Evolutionary conservation across 2,113 vertebrate genomes (phyloP).

Genomic region (Gymnarchus niloticus): DNA sequence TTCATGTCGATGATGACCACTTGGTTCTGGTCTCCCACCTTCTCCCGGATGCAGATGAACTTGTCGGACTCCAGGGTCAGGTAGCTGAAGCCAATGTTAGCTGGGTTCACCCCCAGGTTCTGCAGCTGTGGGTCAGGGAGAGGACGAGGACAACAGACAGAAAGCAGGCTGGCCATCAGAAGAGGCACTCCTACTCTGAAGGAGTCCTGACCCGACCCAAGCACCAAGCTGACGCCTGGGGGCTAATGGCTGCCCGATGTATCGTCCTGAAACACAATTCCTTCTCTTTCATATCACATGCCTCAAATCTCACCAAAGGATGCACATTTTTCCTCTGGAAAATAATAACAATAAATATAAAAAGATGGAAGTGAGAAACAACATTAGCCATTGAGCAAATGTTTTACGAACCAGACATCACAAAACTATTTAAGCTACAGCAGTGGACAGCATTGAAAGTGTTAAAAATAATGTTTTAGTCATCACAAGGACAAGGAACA

Average conservation of each 20-base stretch:
- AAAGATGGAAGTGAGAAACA: too few species aligned
- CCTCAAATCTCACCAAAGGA: neutral
- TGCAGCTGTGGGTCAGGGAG: slow-evolving; percentile 68
- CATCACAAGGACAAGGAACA: neutral
- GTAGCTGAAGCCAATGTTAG: slow-evolving; percentile 87
- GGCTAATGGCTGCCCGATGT: neutral
- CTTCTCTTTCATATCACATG: neutral
- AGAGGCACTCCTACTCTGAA: neutral
- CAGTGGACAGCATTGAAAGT: neutral
- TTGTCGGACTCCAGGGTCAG: slow-evolving; percentile 91
- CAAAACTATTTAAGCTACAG: neutral
- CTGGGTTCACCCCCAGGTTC: slow-evolving; percentile 83
- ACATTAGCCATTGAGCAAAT: too few species aligned
- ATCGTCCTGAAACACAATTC: neutral
- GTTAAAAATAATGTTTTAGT: neutral
- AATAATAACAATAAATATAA: neutral
- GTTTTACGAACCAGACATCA: too few species aligned
- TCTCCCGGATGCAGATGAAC: slow-evolving; percentile 87
- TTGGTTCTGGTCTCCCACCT: slow-evolving; percentile 83
- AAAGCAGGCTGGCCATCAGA: neutral
- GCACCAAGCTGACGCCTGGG: neutral
- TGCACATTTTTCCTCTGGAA: neutral
- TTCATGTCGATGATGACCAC: slow-evolving; percentile 84
- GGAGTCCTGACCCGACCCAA: neutral
- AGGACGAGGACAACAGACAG: neutral